Base-by-base conservation (phyloP, 1,140 invertebrate species). In the Drosophila guanche region DNA sequence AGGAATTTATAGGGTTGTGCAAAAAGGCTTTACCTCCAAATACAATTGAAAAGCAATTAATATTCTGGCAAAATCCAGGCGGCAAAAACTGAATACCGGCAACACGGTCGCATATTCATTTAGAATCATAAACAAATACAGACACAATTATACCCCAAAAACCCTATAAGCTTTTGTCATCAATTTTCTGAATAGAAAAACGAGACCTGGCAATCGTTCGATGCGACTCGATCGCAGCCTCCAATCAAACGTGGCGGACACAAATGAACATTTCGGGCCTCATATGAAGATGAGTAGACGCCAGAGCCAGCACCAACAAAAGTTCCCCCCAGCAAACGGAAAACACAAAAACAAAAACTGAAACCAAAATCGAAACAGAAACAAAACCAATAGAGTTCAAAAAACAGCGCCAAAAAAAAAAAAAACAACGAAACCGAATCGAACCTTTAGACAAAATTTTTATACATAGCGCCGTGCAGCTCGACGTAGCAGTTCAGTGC, bases 381-480 rank as follows among this genome's bases (percentile, higher is more conserved):
- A 68, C 59, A 47, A 63, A 48, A 56, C 25, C 41, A 14, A 20
- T 37, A 37, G 42, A 57, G 23, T 12, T 3, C 41, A 47, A n/a
- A 67, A 66, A 33, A 41, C 41, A 42, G 59, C 33, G 51, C 47
- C 47, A 52, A 56, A 73, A 50, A 68, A 61, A 69, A 52, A 56
- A 73, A 50, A 68, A 61, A 69, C 73, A 76, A 46, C 65, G 65
- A 71, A 40, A 46, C 33, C 41, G 61, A 75, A 63, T 69, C 62
- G 62, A 78, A 76, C 48, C 63, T 88, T 69, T 76, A 69, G 78
- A 66, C 84, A 45, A 88, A 88, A 89, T 83, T 88, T 88, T 73
- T 81, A 90, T 91, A 91, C 90, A 90, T 91, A 91, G 89, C 75
- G 41, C 69, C 75, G 70, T 72, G 85, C 70, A 74, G 52, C 67